These are phyloP conservation scores for Gracilinanus agilis DNA, from an alignment of 2,113 vertebrate genomes.

Conservation along the genomic window DNA sequence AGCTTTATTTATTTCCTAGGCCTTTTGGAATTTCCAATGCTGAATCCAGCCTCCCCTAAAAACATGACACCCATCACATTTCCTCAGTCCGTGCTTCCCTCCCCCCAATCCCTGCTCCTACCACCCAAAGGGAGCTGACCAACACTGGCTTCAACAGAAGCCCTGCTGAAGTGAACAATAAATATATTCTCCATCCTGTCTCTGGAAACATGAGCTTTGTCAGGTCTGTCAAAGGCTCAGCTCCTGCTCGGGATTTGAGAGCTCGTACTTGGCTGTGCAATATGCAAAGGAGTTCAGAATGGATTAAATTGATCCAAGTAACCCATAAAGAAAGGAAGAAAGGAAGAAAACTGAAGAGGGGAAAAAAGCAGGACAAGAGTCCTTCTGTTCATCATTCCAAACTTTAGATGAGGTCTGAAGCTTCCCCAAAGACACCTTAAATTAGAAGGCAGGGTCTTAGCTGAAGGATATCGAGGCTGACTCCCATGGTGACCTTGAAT, in stretches of 20 bases:
- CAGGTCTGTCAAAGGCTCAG: constrained; percentile 16
- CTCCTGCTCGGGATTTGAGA: constrained; percentile 38
- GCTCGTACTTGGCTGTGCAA: constrained; percentile 57
- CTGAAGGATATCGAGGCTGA: background rate
- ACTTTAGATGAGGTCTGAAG: constrained; percentile 3
- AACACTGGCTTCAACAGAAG: constrained; percentile 7
- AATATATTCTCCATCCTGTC: constrained; percentile 48
- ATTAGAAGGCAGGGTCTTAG: constrained; percentile 9
- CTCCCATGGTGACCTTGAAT: constrained; percentile 33
- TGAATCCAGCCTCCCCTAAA: constrained; percentile 33
- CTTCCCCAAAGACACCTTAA: constrained; percentile 15
- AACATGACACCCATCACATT: constrained; percentile 30
- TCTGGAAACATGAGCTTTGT: constrained; percentile 30
- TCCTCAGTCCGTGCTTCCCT: constrained; percentile 47
- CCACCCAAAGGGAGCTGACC: constrained; percentile 5
- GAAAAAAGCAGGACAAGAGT: background rate
- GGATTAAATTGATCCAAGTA: constrained; percentile 17
- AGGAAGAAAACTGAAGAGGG: constrained; percentile 43
- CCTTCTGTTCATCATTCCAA: background rate
- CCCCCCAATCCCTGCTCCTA: background rate
- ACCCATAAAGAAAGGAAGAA: constrained; percentile 5
- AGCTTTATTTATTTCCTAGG: too few relatives aligned
- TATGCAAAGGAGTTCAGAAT: constrained; percentile 33
- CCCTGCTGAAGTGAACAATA: constrained; percentile 54
- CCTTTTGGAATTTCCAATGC: constrained; percentile 34